phyloP scores from a whole-genome alignment of 2,113 vertebrate genomes.

The Oncorhynchus gorbuscha region DNA sequence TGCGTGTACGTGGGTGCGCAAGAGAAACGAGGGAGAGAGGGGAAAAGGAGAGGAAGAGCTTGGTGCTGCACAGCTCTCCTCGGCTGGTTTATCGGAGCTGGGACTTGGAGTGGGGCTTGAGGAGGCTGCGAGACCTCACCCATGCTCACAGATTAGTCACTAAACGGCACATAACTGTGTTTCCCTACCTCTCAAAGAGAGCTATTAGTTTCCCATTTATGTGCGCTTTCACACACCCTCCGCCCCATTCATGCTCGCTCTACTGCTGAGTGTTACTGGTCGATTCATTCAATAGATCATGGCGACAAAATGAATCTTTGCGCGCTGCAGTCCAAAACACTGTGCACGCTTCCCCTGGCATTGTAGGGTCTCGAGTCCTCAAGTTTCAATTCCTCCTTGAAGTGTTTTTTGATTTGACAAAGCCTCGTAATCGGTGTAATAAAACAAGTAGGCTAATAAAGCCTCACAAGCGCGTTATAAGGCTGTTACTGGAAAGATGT shows the following conservation, averaged over 20 bases:
- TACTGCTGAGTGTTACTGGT: conserved; percentile 69
- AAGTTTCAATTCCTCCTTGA: neutral
- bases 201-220: conserved; percentile 88
- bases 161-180: conserved; percentile 93
- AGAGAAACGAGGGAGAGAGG: conserved; percentile 5
- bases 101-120: conserved; percentile 88
- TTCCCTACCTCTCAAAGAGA: conserved; percentile 85
- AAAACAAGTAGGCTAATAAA: conserved; percentile 7
- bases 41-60: conserved; percentile 18
- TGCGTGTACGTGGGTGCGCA: conserved; percentile 6
- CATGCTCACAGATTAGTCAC: conserved; percentile 89
- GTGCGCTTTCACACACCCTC: conserved; percentile 53
- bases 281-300: conserved; percentile 19
- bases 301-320: neutral
- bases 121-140: conserved; percentile 84
- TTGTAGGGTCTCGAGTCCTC: neutral
- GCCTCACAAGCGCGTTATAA: conserved; percentile 2
- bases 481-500: conserved; percentile 10
- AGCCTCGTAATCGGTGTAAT: neutral
- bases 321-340: too few relatives aligned
- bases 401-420: conserved; percentile 4
- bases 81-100: conserved; percentile 83
- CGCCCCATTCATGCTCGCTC: conserved; percentile 58
- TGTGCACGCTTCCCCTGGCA: too few relatives aligned
- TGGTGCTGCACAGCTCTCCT: conserved; percentile 15